Conservation (phyloP, 35 echinoderm and acorn worm genomes). For the Lytechinus variegatus region DNA sequence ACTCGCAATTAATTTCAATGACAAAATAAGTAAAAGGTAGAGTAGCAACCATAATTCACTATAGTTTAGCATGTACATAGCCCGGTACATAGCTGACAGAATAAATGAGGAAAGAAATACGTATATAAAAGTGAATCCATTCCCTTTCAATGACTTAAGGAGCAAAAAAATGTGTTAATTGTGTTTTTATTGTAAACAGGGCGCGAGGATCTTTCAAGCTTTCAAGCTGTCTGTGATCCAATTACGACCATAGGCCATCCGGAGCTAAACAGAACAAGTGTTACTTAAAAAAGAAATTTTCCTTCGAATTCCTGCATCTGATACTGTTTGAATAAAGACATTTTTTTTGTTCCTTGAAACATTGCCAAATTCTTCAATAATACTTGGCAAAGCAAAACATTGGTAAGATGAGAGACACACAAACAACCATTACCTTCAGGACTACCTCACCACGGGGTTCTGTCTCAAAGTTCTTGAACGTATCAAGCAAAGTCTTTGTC, state of each 20-base stretch:
- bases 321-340: not conserved
- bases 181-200: not conserved
- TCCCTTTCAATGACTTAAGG: not conserved
- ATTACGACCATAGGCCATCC: not conserved
- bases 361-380: not conserved
- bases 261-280: not conserved
- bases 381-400: not conserved
- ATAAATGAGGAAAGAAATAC: no score
- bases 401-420: not conserved
- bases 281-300: not conserved
- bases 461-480: not conserved
- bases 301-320: not conserved
- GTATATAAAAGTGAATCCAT: not conserved
- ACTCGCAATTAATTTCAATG: no score
- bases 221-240: not conserved
- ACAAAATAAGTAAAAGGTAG: no score
- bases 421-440: not conserved
- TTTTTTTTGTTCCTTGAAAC: not conserved
- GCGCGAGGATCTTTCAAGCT: not conserved
- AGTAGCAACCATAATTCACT: no score
- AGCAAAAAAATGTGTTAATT: not conserved
- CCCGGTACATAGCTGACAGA: not conserved
- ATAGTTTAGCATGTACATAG: no score
- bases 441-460: slow-evolving; percentile 25
- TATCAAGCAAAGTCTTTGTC: not conserved